phyloP scores from a whole-genome alignment of 2,113 vertebrate genomes.

The Epinephelus cyanopodus region DNA sequence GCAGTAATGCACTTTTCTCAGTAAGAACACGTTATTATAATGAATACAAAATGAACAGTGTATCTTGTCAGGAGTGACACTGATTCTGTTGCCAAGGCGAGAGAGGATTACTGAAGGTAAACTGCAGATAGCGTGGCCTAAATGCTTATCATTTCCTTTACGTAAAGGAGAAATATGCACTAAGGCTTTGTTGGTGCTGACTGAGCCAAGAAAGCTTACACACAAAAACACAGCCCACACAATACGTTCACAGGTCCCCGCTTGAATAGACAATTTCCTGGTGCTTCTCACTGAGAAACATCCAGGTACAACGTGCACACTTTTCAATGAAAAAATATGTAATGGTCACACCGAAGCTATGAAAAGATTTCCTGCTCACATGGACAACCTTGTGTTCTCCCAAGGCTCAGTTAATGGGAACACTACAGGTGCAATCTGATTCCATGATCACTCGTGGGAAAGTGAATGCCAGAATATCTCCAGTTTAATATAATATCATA shows the following conservation, averaged over 20 bases:
- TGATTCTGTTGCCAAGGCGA: constrained; percentile 1
- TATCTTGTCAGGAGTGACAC: not conserved
- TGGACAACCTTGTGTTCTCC: not conserved
- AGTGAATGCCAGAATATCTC: too few relatives aligned
- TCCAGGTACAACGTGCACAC: constrained; percentile 3
- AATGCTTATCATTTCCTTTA: not conserved
- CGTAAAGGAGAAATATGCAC: not conserved
- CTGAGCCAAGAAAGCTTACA: not conserved
- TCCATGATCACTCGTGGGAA: not conserved
- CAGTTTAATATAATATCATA: not conserved
- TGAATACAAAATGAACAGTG: constrained; percentile 26
- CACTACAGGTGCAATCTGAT: not conserved
- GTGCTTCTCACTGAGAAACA: not conserved
- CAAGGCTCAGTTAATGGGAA: not conserved
- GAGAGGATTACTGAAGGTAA: not conserved
- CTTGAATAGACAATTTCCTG: constrained; percentile 7
- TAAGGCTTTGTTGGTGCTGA: not conserved
- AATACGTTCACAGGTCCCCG: not conserved
- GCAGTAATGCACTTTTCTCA: not conserved
- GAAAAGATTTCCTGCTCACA: constrained; percentile 15
- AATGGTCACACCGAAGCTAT: constrained; percentile 6
- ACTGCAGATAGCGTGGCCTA: not conserved
- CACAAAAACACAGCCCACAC: constrained; percentile 2
- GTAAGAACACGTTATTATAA: not conserved
- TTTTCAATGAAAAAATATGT: constrained; percentile 16